phyloP scores from a whole-genome alignment of 2,888 invertebrate species.

The Agrochola lychnidis region DNA sequence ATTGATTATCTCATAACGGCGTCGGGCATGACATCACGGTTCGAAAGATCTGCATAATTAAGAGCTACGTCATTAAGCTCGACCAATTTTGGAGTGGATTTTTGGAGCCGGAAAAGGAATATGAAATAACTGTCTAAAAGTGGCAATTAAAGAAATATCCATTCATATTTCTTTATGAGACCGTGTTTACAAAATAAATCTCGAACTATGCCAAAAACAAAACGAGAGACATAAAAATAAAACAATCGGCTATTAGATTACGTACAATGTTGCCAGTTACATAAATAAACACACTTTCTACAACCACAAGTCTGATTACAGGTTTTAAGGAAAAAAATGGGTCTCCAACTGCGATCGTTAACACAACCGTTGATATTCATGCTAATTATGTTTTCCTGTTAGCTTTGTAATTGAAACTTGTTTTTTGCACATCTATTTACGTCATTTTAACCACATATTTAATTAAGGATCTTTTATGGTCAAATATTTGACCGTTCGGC shows the following conservation, averaged over 20 bases:
- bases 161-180: not conserved
- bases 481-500: slow-evolving; percentile 36
- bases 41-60: slow-evolving; percentile 37
- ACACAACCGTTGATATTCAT: slow-evolving; percentile 30
- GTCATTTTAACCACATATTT: slow-evolving; percentile 18
- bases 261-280: slow-evolving; percentile 42
- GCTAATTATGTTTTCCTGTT: slow-evolving; percentile 58
- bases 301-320: slow-evolving; percentile 29
- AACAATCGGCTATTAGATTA: slow-evolving; percentile 44
- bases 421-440: slow-evolving; percentile 34
- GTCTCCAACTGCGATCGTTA: slow-evolving; percentile 38
- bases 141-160: slow-evolving; percentile 28
- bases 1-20: slow-evolving; percentile 45
- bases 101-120: slow-evolving; percentile 7
- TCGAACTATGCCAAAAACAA: slow-evolving; percentile 33
- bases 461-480: slow-evolving; percentile 19
- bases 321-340: slow-evolving; percentile 46
- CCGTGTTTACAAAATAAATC: slow-evolving; percentile 35
- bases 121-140: slow-evolving; percentile 15
- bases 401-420: slow-evolving; percentile 41
- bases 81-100: not conserved
- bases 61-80: slow-evolving; percentile 23
- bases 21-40: slow-evolving; percentile 33
- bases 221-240: slow-evolving; percentile 26
- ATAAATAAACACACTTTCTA: slow-evolving; percentile 52